phyloP scores from a whole-genome alignment of 1,140 invertebrate species.

The Arion vulgaris region DNA sequence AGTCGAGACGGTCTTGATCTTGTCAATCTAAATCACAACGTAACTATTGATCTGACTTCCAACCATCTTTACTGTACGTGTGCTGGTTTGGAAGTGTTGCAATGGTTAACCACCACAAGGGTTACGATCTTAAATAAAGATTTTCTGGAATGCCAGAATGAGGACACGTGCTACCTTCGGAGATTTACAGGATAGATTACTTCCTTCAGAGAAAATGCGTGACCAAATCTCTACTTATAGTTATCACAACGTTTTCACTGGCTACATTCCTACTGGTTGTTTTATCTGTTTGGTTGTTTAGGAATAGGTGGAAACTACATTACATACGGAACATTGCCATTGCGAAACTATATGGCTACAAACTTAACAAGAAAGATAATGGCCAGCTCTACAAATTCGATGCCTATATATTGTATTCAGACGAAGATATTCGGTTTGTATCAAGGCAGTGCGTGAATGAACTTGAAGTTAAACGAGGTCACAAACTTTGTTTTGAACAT shows the following conservation, averaged over 20 bases:
- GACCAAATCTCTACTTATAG: neutral
- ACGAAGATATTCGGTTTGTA: slow-evolving; percentile 40
- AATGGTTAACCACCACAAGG: slow-evolving; percentile 3
- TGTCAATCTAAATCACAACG: neutral
- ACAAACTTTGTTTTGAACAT: slow-evolving; percentile 50
- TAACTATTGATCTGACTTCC: neutral
- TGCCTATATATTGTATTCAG: slow-evolving; percentile 46
- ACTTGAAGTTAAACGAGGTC: slow-evolving; percentile 39
- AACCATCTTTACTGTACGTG: slow-evolving; percentile 19
- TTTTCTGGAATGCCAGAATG: neutral
- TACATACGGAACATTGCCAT: slow-evolving; percentile 4
- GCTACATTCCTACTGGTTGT: neutral
- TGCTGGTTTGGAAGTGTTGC: slow-evolving; percentile 2
- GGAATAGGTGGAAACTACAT: neutral
- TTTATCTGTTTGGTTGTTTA: neutral
- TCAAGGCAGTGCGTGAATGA: slow-evolving; percentile 27
- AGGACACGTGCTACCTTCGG: neutral
- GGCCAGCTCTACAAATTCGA: slow-evolving; percentile 28
- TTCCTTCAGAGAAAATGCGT: neutral
- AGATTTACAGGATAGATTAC: neutral
- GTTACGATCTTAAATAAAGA: neutral
- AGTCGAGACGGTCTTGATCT: slow-evolving; percentile 7
- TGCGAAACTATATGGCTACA: neutral
- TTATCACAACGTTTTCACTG: neutral
- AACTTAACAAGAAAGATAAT: neutral